Evolutionary conservation across 2,797 vertebrate species (phyloP).

Genomic region (Muscicapa comitata): DNA sequence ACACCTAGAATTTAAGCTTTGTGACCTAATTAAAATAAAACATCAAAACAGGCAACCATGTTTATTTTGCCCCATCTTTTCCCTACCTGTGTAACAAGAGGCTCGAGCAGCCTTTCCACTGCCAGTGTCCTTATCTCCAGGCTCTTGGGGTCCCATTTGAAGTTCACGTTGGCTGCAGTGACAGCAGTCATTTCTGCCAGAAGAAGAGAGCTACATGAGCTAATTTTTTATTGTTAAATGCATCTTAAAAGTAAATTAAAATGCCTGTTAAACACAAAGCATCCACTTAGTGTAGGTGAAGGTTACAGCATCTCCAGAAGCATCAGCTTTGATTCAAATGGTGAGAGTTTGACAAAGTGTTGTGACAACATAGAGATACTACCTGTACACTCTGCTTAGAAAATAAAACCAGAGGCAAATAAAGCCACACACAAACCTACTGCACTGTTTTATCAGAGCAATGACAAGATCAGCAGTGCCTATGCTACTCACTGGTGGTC

Average conservation of each 20-base stretch:
- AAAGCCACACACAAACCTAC: background rate
- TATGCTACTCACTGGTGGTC: background rate
- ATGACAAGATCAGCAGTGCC: background rate
- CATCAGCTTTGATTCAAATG: background rate
- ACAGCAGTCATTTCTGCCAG: constrained; percentile 86
- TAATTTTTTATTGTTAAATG: background rate
- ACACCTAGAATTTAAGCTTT: background rate
- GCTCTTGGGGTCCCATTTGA: constrained; percentile 99
- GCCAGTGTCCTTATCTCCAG: constrained; percentile 95
- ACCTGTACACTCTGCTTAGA: background rate
- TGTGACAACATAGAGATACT: background rate
- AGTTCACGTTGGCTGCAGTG: constrained; percentile 93
- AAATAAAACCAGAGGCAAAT: background rate
- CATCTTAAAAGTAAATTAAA: background rate
- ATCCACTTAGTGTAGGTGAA: background rate
- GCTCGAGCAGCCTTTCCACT: constrained; percentile 92
- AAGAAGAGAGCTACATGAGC: background rate
- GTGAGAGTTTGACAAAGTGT: background rate
- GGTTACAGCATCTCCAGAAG: background rate
- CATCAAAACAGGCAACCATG: background rate
- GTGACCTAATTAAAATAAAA: background rate
- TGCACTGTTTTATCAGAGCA: background rate
- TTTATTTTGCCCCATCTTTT: background rate
- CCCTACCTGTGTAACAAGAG: constrained; percentile 94
- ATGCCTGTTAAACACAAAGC: background rate